Evolutionary conservation across 2,888 invertebrate species (phyloP), one percentile per base, ranked within the genome.

Genomic region (Drosophila recens): DNA sequence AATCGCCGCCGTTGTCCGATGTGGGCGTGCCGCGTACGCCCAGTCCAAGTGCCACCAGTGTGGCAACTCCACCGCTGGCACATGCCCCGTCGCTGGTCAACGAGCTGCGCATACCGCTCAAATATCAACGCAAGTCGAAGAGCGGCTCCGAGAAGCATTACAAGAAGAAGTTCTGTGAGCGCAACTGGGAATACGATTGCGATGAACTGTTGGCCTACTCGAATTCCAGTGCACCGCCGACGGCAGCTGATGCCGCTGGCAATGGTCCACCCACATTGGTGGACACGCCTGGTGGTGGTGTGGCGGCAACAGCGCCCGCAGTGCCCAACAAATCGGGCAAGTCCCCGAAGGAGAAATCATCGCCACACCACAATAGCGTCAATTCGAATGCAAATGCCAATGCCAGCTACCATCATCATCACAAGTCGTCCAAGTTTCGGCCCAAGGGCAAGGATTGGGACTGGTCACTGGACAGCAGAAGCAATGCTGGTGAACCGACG

Each of bases 161-260:
- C 93, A 97, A 97, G 93, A 97, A 97, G 93, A 96, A 97, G 90
- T 96, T 96, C 93, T 96, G 96, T 93, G 96, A 96, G 95, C 90
- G 96, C 94, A 93, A 95, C 93, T 91, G 95, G 95, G 95, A 94
- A 93, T 93, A 91, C 66, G 92, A 92, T 69, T 91, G 91, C 62
- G 92, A 86, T 43, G 92, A 92, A 34, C 58, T 90, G 52, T 54
- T 91, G 67, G 82, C 89, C 13, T 90, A 90, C 67, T 91, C 91
- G 4, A 91, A 90, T 59, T 88, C 89, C 9, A 87, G 89, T 81
- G 90, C 72, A 10, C 83, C 86, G 10, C 58, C 84, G 1, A 83
- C 87, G 9, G 91, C 91, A 1, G 91, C 91, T 11, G 91, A 92
- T 80, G 91, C 92, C 1, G 88, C 89, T 0, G 91, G 91, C 48